Conservation (phyloP, 2,113 vertebrate species). For the Callocephalon fimbriatum region DNA sequence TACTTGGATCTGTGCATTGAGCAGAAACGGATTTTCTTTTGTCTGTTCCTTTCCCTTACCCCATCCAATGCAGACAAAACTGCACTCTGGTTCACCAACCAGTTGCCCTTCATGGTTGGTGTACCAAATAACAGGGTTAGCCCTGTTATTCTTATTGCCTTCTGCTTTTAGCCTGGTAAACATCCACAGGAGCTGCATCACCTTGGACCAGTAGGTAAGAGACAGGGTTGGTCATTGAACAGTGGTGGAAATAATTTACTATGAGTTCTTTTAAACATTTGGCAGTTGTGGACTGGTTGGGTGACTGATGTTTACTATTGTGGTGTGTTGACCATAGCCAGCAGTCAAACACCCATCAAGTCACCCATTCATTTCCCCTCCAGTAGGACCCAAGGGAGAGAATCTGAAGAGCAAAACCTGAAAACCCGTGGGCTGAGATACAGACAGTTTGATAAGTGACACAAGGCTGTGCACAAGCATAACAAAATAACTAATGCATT, state of each 20-base stretch:
- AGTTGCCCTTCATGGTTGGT: background rate
- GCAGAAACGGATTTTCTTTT: background rate
- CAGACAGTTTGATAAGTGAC: background rate
- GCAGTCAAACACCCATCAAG: background rate
- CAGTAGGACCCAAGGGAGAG: fast-evolving
- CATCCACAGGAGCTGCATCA: background rate
- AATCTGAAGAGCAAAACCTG: background rate
- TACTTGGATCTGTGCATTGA: background rate
- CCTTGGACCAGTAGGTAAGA: background rate
- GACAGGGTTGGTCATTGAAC: fast-evolving
- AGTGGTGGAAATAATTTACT: background rate
- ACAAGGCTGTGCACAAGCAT: background rate
- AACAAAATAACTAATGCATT: background rate
- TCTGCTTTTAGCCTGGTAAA: background rate
- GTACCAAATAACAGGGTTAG: background rate
- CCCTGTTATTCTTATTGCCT: background rate
- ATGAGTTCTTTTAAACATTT: background rate
- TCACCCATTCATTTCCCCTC: background rate
- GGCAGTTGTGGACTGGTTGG: background rate
- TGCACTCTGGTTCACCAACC: background rate
- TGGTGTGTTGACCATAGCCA: background rate
- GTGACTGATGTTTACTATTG: background rate
- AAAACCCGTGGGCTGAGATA: background rate
- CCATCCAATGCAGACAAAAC: background rate
- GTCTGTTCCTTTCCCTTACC: background rate